These are phyloP conservation scores for Lycaon pictus DNA, from an alignment of 2,113 vertebrate species.

Conservation along the genomic window DNA sequence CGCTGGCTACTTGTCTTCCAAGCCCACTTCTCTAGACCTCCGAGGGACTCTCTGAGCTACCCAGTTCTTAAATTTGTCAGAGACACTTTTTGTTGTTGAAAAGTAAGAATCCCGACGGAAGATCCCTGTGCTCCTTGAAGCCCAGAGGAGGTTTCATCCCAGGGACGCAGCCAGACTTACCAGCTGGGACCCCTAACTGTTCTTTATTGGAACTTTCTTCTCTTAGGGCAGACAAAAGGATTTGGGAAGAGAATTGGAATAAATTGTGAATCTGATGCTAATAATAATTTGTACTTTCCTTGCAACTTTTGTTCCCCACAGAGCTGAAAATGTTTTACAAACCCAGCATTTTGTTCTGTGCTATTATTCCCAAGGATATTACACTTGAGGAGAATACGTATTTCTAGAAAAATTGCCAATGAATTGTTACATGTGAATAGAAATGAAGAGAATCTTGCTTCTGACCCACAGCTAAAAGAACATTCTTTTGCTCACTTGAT, in stretches of 20 bases:
- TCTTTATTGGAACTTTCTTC: conserved; percentile 36
- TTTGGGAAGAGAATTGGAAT: conserved; percentile 5
- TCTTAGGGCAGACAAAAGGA: background rate
- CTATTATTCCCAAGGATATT: conserved; percentile 63
- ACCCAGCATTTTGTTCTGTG: conserved; percentile 67
- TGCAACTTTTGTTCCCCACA: conserved; percentile 37
- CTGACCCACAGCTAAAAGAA: conserved; percentile 39
- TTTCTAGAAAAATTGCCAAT: conserved; percentile 64
- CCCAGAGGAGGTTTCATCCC: background rate
- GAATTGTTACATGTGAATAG: conserved; percentile 39
- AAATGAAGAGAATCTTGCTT: conserved; percentile 47
- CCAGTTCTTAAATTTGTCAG: conserved; percentile 37
- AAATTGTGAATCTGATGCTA: conserved; percentile 43
- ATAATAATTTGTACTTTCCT: conserved; percentile 54
- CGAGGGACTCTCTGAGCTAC: background rate
- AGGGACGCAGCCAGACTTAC: background rate
- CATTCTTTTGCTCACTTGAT: background rate
- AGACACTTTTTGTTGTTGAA: conserved; percentile 20
- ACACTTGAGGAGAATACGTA: conserved; percentile 48
- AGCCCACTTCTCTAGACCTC: background rate
- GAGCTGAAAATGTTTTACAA: conserved; percentile 75
- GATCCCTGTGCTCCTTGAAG: background rate
- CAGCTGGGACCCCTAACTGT: background rate
- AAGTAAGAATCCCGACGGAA: background rate
- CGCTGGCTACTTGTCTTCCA: background rate